Conservation (phyloP, 2,113 vertebrate species). For the Bagarius yarrelli region DNA sequence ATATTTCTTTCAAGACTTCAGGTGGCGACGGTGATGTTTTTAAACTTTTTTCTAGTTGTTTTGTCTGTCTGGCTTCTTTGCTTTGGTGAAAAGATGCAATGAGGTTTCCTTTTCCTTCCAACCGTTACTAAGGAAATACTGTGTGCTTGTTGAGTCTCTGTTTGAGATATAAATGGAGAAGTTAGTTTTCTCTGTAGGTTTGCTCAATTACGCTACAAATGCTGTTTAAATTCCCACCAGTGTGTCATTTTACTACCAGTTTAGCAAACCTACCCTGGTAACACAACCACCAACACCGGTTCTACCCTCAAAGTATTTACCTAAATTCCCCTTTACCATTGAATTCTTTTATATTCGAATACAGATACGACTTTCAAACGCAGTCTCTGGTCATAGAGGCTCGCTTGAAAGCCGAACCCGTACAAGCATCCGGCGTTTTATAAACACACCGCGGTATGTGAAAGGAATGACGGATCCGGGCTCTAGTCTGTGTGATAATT, state of each 20-base stretch:
- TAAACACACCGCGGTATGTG: conserved; percentile 25
- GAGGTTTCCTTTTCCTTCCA: background rate
- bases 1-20: background rate
- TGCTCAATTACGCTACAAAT: background rate
- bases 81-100: background rate
- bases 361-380: background rate
- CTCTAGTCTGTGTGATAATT: conserved; percentile 32
- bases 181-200: background rate
- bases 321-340: conserved; percentile 15
- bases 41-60: background rate
- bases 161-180: no score
- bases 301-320: conserved; percentile 28
- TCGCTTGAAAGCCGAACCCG: conserved; percentile 11
- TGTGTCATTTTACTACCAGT: background rate
- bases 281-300: background rate
- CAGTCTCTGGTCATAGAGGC: conserved; percentile 5
- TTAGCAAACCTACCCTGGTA: background rate
- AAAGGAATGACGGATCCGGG: conserved; percentile 23
- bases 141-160: background rate
- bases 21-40: background rate
- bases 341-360: background rate
- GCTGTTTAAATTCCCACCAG: background rate
- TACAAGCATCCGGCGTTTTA: conserved; percentile 5
- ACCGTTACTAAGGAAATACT: background rate
- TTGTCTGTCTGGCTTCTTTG: background rate